A percentile compares a stretch with the other conserved stretches of the same genome.
Conservation (phyloP, 2,113 vertebrate species). For the Zapornia atra region DNA sequence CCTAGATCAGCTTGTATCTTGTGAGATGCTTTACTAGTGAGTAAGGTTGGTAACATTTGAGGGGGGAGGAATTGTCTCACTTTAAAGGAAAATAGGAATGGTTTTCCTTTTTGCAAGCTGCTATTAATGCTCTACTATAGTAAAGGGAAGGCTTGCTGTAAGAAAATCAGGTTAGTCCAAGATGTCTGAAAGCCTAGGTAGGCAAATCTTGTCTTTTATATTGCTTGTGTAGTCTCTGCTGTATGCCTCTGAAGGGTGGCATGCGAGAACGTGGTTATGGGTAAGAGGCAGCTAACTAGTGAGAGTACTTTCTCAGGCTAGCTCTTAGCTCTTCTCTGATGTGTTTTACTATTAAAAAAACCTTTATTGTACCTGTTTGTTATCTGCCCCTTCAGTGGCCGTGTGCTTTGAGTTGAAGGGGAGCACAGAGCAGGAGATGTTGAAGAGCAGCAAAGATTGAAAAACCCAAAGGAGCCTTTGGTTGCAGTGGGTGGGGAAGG, state of each 20-base stretch:
- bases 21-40: not conserved
- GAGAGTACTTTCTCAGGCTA: not conserved
- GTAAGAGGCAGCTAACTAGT: not conserved
- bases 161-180: not conserved
- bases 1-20: not conserved
- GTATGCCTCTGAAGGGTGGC: not conserved
- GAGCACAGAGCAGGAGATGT: not conserved
- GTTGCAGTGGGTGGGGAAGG: not conserved
- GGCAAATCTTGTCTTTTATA: not conserved
- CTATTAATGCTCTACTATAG: not conserved
- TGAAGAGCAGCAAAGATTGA: not conserved
- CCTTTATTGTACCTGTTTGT: not conserved
- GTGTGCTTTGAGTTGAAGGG: not conserved
- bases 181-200: not conserved
- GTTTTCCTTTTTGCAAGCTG: not conserved
- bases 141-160: not conserved
- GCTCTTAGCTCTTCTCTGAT: not conserved
- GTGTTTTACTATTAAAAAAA: not conserved
- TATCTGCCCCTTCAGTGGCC: not conserved
- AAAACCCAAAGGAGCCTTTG: not conserved
- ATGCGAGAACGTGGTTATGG: not conserved
- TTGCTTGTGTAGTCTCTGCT: not conserved
- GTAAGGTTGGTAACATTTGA: not conserved
- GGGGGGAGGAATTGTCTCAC: not conserved
- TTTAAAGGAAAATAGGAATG: not conserved